phyloP scores from a whole-genome alignment of 2,888 invertebrate species.

The Coenonympha arcania region DNA sequence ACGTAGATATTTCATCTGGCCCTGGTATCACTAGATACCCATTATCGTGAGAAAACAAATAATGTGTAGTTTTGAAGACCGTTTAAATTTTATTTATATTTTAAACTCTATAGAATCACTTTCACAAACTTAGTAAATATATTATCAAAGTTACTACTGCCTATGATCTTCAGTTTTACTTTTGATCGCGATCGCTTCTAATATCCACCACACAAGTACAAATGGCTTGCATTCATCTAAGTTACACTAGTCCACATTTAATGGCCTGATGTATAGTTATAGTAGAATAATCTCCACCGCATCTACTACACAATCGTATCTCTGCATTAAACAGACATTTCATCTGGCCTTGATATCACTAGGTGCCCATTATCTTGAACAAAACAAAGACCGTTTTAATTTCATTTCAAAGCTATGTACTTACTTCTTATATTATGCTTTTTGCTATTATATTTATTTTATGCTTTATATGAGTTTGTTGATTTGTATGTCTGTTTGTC shows the following conservation, averaged over 20 bases:
- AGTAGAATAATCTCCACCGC: conserved; percentile 53
- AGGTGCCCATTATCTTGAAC: not conserved
- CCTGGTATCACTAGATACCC: too few relatives aligned
- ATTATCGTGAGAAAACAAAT: too few relatives aligned
- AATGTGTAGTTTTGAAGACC: too few relatives aligned
- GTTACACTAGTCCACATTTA: conserved; percentile 52
- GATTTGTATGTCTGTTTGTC: too few relatives aligned
- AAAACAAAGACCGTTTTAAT: too few relatives aligned
- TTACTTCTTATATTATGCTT: too few relatives aligned
- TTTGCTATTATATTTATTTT: too few relatives aligned
- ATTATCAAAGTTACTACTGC: not conserved
- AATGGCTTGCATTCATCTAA: conserved; percentile 58
- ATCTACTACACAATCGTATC: conserved; percentile 9
- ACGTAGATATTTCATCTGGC: too few relatives aligned
- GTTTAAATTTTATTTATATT: too few relatives aligned
- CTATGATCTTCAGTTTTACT: not conserved
- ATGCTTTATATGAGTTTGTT: too few relatives aligned
- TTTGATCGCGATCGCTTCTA: conserved; percentile 14
- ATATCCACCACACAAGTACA: conserved; percentile 33
- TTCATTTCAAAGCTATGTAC: too few relatives aligned
- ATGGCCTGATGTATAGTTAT: conserved; percentile 62
- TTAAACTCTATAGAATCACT: not conserved
- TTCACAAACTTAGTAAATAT: not conserved
- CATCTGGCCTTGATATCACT: not conserved
- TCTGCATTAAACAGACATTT: conserved; percentile 15